phyloP scores from a whole-genome alignment of 1,140 invertebrate species.

The Hylaeus anthracinus region DNA sequence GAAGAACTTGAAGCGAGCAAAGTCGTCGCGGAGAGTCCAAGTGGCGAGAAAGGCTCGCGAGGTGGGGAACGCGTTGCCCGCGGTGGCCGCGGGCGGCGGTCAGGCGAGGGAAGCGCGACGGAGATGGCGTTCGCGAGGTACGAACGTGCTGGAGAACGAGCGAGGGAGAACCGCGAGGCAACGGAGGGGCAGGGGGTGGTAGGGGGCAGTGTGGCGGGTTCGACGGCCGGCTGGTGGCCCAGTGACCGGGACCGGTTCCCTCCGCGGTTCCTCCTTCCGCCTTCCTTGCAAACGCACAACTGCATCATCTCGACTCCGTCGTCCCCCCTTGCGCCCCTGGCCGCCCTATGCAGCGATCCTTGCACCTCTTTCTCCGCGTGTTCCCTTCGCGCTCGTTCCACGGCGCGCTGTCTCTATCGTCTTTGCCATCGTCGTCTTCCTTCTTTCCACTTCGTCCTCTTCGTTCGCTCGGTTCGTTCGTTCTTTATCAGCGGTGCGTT shows the following conservation, averaged over 20 bases:
- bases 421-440: slow-evolving; percentile 8
- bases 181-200: slow-evolving; percentile 59
- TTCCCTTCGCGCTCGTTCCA: slow-evolving; percentile 28
- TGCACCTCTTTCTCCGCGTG: slow-evolving; percentile 39
- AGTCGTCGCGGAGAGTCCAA: slow-evolving; percentile 53
- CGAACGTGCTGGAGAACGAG: not conserved
- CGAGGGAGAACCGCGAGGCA: slow-evolving; percentile 14
- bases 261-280: slow-evolving; percentile 81
- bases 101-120: slow-evolving; percentile 48
- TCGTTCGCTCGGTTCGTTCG: slow-evolving; percentile 1
- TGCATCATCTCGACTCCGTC: slow-evolving; percentile 74
- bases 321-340: slow-evolving; percentile 32
- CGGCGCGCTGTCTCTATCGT: slow-evolving; percentile 41
- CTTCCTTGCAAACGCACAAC: slow-evolving; percentile 81
- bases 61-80: slow-evolving; percentile 29
- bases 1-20: slow-evolving; percentile 66
- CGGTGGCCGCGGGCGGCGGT: not conserved
- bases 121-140: not conserved
- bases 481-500: slow-evolving; percentile 49
- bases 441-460: slow-evolving; percentile 23
- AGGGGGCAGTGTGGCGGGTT: slow-evolving; percentile 76
- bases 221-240: slow-evolving; percentile 80
- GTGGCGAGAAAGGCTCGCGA: slow-evolving; percentile 64
- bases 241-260: slow-evolving; percentile 81
- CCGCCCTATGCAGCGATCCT: slow-evolving; percentile 37